Evolutionary conservation across 2,888 invertebrate species (phyloP).

Genomic region (Lycia hirtaria): DNA sequence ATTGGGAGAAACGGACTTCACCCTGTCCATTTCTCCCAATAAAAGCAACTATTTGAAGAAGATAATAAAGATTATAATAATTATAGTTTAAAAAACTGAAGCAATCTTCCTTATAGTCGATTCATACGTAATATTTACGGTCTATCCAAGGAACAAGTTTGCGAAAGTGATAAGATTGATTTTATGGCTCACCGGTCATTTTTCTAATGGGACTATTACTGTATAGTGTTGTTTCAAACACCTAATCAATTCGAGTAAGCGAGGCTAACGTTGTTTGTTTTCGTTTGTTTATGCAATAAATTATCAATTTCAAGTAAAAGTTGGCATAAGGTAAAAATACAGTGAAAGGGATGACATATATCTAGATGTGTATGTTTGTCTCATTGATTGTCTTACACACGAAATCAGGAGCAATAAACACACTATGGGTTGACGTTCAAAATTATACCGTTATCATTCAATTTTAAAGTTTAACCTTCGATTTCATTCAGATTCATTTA

Average conservation of each 20-base stretch:
- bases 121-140: conserved; percentile 29
- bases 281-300: background rate
- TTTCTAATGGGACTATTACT: conserved; percentile 31
- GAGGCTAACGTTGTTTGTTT: conserved; percentile 7
- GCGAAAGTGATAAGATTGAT: conserved; percentile 39
- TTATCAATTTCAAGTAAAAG: background rate
- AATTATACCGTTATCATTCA: no score
- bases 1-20: background rate
- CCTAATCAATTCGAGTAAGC: conserved; percentile 10
- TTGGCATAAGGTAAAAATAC: background rate
- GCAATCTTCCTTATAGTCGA: conserved; percentile 22
- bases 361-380: no score
- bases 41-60: conserved; percentile 2
- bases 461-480: no score
- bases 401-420: no score
- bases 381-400: no score
- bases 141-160: conserved; percentile 33
- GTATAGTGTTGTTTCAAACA: conserved; percentile 23
- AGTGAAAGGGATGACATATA: no score
- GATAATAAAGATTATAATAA: conserved; percentile 6
- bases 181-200: conserved; percentile 30
- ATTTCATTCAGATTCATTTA: no score
- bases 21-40: background rate
- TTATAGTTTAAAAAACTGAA: background rate
- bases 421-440: no score